Evolutionary conservation across 2,888 invertebrate species (phyloP).

Genomic region (Coelinius sp.): DNA sequence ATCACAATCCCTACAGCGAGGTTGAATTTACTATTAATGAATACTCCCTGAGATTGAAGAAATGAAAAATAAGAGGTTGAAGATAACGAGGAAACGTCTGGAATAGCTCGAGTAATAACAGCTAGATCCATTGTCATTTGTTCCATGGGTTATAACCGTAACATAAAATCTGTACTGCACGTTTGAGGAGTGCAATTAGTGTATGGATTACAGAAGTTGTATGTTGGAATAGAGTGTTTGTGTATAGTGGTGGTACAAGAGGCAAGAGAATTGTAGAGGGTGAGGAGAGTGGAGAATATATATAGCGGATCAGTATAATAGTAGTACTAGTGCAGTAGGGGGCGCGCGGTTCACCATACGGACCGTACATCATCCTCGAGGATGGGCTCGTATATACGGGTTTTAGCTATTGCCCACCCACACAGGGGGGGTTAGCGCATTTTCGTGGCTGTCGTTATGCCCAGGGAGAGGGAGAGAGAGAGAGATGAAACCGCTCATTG

Average conservation of each 20-base stretch:
- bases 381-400: conserved; percentile 5
- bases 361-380: conserved; percentile 62
- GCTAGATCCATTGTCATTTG: conserved; percentile 7
- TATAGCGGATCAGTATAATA: conserved; percentile 42
- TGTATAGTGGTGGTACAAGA: not conserved
- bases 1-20: not conserved
- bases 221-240: not conserved
- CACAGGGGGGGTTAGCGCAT: conserved; percentile 13
- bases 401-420: conserved; percentile 8
- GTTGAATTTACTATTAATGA: conserved; percentile 5
- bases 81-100: conserved; percentile 7
- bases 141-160: conserved; percentile 2
- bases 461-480: not conserved
- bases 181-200: conserved; percentile 27
- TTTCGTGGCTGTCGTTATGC: conserved; percentile 34
- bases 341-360: conserved; percentile 62
- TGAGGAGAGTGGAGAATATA: not conserved
- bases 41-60: conserved; percentile 7
- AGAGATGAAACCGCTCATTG: conserved; percentile 28
- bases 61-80: not conserved
- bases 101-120: not conserved
- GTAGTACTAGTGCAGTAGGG: conserved; percentile 26
- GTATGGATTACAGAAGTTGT: not conserved
- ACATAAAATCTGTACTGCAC: conserved; percentile 10
- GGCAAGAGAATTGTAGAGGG: not conserved